Base-by-base conservation (phyloP, 1,140 invertebrate species). In the Sarcophaga bullata region DNA sequence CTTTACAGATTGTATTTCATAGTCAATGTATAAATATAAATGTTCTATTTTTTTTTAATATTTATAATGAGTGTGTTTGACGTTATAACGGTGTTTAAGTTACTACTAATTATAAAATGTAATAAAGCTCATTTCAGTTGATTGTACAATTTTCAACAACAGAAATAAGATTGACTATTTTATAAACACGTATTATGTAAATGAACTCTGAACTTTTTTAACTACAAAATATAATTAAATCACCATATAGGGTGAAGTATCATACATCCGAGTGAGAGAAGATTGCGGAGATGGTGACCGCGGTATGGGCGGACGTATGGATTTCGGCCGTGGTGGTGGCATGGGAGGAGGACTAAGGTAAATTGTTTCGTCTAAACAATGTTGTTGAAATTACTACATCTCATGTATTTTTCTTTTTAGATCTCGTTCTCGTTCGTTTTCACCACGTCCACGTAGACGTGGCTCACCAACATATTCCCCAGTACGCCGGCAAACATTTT, bases 251-350 rank as follows among this genome's bases (percentile, higher is more conserved):
- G 98, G 98, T 83, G 98, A 99, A 91, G 96, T 97, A 68, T 94
- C 97, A 10, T 99, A 99, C 90, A 97, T 99, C 85, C 92, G 97
- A 80, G 97, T 99, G 17, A 97, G 97, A 89, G 97, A 99, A 92
- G 97, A 99, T 91, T 95, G 95, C 86, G 94, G 94, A 15, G 94
- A 94, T 83, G 92, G 87, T 47, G 86, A 87, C 17, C 75, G 87
- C 62, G 87, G 87, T 6, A 94, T 84, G 93, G 94, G 72, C 13
- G 72, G 49, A 3, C 49, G 81, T 48, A 93, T 93, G 86, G 93
- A 94, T 81, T 83, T 86, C 62, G 81, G 85, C 48, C 91, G 91
- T 81, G 88, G 84, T n/a, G 89, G 84, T n/a, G 62, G 62, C 62
- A 58, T 58, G 54, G 62, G n/a, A 19, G 89, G 89, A 2, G 25